phyloP scores from a whole-genome alignment of 2,888 invertebrate genomes.

The Torymus texanus region DNA sequence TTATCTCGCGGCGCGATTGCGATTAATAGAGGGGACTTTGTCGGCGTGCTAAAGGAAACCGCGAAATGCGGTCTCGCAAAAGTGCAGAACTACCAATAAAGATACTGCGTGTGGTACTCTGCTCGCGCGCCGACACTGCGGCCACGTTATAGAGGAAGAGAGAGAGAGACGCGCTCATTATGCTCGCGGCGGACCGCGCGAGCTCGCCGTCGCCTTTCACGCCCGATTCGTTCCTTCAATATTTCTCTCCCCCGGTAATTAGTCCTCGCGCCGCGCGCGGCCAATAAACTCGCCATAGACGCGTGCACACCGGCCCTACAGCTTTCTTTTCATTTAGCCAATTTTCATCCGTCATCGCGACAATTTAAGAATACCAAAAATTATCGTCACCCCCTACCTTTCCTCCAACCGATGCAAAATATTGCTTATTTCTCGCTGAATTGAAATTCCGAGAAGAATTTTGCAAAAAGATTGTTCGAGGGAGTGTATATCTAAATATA shows the following conservation, averaged over 20 bases:
- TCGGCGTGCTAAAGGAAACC: constrained; percentile 65
- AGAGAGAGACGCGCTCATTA: constrained; percentile 48
- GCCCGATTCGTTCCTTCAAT: constrained; percentile 59
- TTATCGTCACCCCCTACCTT: background rate
- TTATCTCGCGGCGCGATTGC: constrained; percentile 67
- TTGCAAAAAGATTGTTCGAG: too few species aligned
- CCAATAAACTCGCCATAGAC: constrained; percentile 53
- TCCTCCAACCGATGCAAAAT: too few species aligned
- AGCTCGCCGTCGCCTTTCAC: constrained; percentile 53
- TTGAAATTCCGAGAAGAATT: too few species aligned
- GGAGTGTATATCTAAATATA: too few species aligned
- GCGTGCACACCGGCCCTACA: background rate
- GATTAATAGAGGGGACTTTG: constrained; percentile 72
- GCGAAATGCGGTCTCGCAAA: constrained; percentile 69
- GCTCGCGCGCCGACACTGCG: background rate
- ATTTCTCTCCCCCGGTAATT: constrained; percentile 54
- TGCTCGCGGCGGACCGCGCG: constrained; percentile 54
- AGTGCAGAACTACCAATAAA: constrained; percentile 69
- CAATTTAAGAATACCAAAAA: constrained; percentile 10
- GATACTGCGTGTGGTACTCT: constrained; percentile 62
- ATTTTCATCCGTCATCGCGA: constrained; percentile 48
- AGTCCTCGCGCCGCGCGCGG: constrained; percentile 16
- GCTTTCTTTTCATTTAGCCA: constrained; percentile 47
- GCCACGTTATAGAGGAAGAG: constrained; percentile 13
- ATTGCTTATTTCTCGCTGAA: too few species aligned